phyloP scores from a whole-genome alignment of 2,797 vertebrate genomes.

The Cossypha dichroa region DNA sequence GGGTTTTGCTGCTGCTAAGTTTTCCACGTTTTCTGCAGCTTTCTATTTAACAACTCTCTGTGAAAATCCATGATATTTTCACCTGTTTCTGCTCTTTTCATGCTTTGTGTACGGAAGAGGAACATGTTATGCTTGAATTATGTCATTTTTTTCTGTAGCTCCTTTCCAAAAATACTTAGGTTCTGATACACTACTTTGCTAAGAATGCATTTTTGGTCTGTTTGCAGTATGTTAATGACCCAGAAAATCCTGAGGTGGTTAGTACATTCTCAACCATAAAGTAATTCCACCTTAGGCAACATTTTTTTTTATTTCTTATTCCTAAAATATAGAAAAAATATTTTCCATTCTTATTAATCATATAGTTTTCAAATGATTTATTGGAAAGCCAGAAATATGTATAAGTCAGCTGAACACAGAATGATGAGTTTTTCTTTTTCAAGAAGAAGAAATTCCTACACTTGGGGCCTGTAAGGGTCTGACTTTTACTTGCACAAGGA shows the following conservation, averaged over 20 bases:
- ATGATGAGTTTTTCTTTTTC: not conserved
- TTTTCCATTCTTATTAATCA: not conserved
- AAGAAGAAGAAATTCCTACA: not conserved
- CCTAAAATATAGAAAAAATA: not conserved
- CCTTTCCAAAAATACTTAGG: not conserved
- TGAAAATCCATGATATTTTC: not conserved
- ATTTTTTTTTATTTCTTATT: not conserved
- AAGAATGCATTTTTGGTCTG: slow-evolving; percentile 24
- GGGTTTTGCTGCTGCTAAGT: not conserved
- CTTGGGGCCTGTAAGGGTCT: not conserved
- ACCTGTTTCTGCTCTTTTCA: not conserved
- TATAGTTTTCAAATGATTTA: not conserved
- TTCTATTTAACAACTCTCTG: not conserved
- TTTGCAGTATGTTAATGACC: not conserved
- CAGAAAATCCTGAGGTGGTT: not conserved
- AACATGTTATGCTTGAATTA: not conserved
- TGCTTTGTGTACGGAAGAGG: not conserved
- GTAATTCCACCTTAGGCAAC: not conserved
- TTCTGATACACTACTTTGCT: slow-evolving; percentile 13
- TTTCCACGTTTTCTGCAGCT: not conserved
- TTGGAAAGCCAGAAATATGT: not conserved
- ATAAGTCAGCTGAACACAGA: not conserved
- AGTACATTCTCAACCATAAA: not conserved
- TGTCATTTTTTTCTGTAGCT: not conserved
- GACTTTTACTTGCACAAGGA: not conserved